Base-by-base conservation (phyloP, 2,888 invertebrate species). In the Polia nebulosa region DNA sequence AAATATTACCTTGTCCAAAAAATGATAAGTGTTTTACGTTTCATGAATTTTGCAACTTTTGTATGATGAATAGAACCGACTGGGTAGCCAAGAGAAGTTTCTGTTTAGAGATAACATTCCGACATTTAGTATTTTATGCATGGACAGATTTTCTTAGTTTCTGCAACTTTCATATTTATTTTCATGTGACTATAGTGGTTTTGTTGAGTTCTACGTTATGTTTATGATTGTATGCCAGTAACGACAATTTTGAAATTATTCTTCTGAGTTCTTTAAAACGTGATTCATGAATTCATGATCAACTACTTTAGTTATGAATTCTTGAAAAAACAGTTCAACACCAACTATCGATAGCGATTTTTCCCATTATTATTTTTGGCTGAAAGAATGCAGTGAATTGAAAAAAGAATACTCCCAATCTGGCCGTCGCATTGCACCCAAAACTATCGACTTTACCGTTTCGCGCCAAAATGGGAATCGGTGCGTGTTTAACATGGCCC, bases 341-440 rank as follows among this genome's bases (percentile, higher is more conserved):
- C n/a, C 25, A 11, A 22, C 15, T n/a, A 39, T 47, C n/a, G 11
- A 55, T 47, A 51, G 25, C 17, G 32, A 49, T 22, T 32, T 41
- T 41, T 41, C 20, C 9, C 8, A n/a, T n/a, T 6, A 47, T 49
- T 53, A 25, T 47, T 56, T 64, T 61, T 74, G 41, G 32, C 36
- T 39, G 13, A 22, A 77, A 75, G 61, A 80, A 78, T 71, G 66
- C 70, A 80, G 53, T 65, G 65, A 66, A 77, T 69, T 75, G 69
- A 79, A 76, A 78, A 78, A 80, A 72, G 62, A 70, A 64, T 27
- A 62, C 45, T 67, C 36, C 51, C 68, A 69, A 74, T 80, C 78
- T 84, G 71, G 78, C 75, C 83, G 86, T 88, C 82, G 87, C 89
- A 88, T 80, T 89, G 88, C 88, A 85, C 81, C 78, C 77, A 80